Conservation (phyloP, 2,888 invertebrate genomes). For the Sympetrum striolatum region DNA sequence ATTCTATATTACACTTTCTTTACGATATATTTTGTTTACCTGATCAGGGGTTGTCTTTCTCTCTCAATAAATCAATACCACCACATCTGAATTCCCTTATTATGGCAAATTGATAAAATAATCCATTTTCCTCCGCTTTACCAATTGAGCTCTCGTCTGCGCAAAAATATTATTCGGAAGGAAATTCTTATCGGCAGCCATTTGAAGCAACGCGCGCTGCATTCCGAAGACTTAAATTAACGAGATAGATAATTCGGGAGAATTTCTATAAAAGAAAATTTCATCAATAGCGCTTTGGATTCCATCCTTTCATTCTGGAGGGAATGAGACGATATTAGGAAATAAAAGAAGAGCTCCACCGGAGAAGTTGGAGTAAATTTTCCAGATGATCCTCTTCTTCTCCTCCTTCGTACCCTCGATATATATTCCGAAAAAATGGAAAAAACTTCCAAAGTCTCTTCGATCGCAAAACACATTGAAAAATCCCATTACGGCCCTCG, state of each 20-base stretch:
- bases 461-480: constrained; percentile 37
- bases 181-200: constrained; percentile 1
- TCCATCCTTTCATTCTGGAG: constrained; percentile 21
- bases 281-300: constrained; percentile 32
- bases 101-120: too few relatives aligned
- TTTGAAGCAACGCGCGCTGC: constrained; percentile 1
- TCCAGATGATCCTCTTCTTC: constrained; percentile 31
- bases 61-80: too few relatives aligned
- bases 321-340: constrained; percentile 36
- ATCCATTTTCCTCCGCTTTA: too few relatives aligned
- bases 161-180: not conserved
- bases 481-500: constrained; percentile 27
- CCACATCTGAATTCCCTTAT: too few relatives aligned
- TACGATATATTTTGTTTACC: too few relatives aligned
- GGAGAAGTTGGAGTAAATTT: constrained; percentile 32
- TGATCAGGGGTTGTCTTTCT: too few relatives aligned
- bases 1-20: too few relatives aligned
- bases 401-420: not conserved
- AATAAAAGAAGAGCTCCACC: constrained; percentile 2
- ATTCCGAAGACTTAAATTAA: constrained; percentile 28
- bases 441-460: constrained; percentile 33
- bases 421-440: constrained; percentile 2
- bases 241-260: constrained; percentile 21
- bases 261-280: constrained; percentile 24
- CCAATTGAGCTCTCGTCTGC: too few relatives aligned